Percentiles rank a stretch among this genome's conserved stretches.
Conservation (phyloP, 2,113 vertebrate species). For the Muntiacus reevesi region DNA sequence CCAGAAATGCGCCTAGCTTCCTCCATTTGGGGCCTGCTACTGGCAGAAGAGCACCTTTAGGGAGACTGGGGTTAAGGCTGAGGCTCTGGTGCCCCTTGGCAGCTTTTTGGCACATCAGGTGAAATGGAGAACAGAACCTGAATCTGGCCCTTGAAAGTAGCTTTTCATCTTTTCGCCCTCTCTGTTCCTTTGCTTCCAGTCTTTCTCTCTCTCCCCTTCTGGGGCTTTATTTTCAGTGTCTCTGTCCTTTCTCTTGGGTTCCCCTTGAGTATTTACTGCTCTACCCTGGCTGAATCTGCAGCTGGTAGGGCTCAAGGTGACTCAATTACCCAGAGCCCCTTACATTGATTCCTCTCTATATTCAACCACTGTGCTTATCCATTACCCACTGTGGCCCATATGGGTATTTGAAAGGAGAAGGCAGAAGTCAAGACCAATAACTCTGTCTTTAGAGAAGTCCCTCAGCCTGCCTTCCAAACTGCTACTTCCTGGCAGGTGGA, state of each 20-base stretch:
- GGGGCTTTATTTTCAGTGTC: neutral
- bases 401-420: conserved; percentile 7
- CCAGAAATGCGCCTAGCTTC: conserved; percentile 28
- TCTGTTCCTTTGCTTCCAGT: neutral
- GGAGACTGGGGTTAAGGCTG: neutral
- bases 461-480: neutral
- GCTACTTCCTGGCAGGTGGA: neutral
- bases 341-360: neutral
- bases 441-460: neutral
- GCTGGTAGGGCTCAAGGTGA: neutral
- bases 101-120: conserved; percentile 44
- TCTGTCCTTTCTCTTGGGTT: neutral
- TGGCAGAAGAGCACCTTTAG: conserved; percentile 13
- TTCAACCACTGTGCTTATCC: neutral
- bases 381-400: neutral
- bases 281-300: neutral
- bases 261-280: neutral
- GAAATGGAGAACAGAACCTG: conserved; percentile 38
- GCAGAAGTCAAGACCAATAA: neutral
- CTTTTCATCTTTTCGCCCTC: neutral
- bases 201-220: neutral
- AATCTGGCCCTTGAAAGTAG: neutral
- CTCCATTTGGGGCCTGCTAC: conserved; percentile 15
- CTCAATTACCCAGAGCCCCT: neutral
- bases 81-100: neutral